Evolutionary conservation across 2,797 vertebrate genomes (phyloP), one percentile per base, ranked within the genome.

Genomic region (Perodicticus potto): DNA sequence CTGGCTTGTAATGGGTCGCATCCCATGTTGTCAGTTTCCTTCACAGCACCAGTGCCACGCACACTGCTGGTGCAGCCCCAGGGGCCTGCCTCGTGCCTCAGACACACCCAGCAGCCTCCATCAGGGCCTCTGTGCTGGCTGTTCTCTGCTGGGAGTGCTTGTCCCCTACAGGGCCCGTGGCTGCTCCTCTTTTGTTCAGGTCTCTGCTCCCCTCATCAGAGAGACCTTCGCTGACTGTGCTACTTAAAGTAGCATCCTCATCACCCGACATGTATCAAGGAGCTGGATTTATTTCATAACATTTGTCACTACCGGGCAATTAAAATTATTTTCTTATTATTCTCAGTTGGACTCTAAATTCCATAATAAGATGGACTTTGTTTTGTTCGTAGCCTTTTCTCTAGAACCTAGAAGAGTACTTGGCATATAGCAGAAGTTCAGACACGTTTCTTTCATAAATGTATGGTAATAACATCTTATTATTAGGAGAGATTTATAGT

Each of bases 391-490:
- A 78, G 12, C 53, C 55, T 87, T 93, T 76, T 82, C 37, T 19
- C 16, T 81, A 70, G 37, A 76, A 57, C 32, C 61, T 89, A 69
- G 73, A 80, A 74, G 69, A 72, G 5, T 74, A 34, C 14, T 93
- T 78, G 73, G 20, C 61, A 59, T n/a, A 29, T 69, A 88, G 69
- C 45, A 91, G 40, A 10, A 78, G 8, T 94, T 91, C 14, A 84
- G 32, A 40, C 29, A 11, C 67, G 2, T 74, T 86, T 94, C 74
- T 94, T 73, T 92, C 83, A 70, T 84, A 65, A 53, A 70, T 88
- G 16, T 84, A 34, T 87, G 32, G 7, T 45, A 73, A 34, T 86
- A 78, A 49, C n/a, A 45, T 61, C 16, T 82, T 83, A 22, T 3
- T 55, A 23, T 77, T 43, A 19, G 29, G 32, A n/a, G 83, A 95